Base-by-base conservation (phyloP, 1,140 invertebrate genomes). In the Papilio xuthus region DNA sequence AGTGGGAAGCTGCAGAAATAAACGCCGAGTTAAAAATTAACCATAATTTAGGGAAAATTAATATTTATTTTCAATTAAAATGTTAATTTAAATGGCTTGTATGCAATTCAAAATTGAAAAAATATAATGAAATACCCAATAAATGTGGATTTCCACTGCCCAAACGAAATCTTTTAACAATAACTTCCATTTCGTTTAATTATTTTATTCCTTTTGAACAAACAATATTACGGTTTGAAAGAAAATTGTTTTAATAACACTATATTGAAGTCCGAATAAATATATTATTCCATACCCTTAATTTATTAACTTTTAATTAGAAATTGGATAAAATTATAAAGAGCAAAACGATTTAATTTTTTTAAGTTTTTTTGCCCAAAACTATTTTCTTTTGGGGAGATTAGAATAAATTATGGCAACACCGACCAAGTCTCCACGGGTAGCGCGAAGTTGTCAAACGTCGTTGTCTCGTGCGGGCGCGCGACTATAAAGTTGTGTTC, bases 1-100 rank as follows among this genome's bases (percentile, higher is more conserved):
- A 53, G 81, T 77, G 83, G 84, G 90, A 93, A 88, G 88, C 89
- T 93, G 90, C 81, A 76, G 69, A 78, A 20, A 26, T 75, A 80
- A 86, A 84, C 89, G 81, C 77, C 85, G 80, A 85, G 74, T 60
- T 28, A 75, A 4, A n/a, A 75, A 74, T 32, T 75, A 79, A 44
- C 50, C 74, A 6, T 32, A 41, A 47, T 72, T 44, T 15, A 10
- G 42, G 77, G 77, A 9, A 75, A 67, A 28, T 42, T 69, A 67
- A 41, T 53, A 75, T 44, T n/a, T n/a, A 41, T 37, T n/a, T 37
- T 9, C 6, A 70, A n/a, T n/a, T n/a, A n/a, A n/a, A n/a, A n/a
- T n/a, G n/a, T n/a, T n/a, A n/a, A n/a, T n/a, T n/a, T n/a, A n/a
- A n/a, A n/a, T n/a, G n/a, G n/a, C 10, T 23, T 20, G 12, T 4